Percentiles rank a stretch among this genome's conserved stretches.
Evolutionary conservation across 2,797 vertebrate species (phyloP).

Genomic region (Neopelma chrysocephalum): DNA sequence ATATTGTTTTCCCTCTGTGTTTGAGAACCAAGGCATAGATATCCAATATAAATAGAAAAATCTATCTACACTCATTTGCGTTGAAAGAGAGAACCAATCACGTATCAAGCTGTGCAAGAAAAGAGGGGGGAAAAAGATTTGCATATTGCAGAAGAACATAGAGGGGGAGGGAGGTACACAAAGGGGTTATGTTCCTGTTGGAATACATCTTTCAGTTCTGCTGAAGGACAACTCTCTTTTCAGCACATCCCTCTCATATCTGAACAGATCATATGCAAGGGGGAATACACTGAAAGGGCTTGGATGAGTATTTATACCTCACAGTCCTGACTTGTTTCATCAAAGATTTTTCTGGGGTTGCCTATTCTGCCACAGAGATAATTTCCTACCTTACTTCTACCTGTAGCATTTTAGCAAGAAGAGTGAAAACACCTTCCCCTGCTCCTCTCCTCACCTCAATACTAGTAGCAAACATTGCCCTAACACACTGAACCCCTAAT

Average conservation of each 20-base stretch:
- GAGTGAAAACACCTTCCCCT: neutral
- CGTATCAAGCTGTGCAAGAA: constrained; percentile 71
- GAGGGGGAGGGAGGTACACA: neutral
- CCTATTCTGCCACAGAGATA: neutral
- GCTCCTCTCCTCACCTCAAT: neutral
- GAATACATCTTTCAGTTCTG: neutral
- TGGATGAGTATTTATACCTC: neutral
- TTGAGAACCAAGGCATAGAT: constrained; percentile 52
- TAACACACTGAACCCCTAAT: rapidly evolving
- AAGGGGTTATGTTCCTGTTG: neutral
- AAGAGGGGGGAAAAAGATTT: constrained; percentile 25
- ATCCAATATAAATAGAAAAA: constrained; percentile 67
- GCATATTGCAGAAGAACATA: constrained; percentile 42
- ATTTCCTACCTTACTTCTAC: neutral
- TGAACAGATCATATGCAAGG: neutral
- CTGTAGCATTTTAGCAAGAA: neutral
- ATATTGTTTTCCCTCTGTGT: constrained; percentile 73
- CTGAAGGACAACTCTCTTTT: neutral
- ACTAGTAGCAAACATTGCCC: neutral
- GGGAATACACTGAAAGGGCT: neutral
- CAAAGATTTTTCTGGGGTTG: neutral
- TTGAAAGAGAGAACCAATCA: constrained; percentile 75
- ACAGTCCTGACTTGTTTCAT: neutral
- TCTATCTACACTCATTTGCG: constrained; percentile 59
- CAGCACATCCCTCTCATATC: neutral